Evolutionary conservation across 2,113 vertebrate genomes (phyloP), one percentile per base, ranked within the genome.

Genomic region (Centrocercus urophasianus): DNA sequence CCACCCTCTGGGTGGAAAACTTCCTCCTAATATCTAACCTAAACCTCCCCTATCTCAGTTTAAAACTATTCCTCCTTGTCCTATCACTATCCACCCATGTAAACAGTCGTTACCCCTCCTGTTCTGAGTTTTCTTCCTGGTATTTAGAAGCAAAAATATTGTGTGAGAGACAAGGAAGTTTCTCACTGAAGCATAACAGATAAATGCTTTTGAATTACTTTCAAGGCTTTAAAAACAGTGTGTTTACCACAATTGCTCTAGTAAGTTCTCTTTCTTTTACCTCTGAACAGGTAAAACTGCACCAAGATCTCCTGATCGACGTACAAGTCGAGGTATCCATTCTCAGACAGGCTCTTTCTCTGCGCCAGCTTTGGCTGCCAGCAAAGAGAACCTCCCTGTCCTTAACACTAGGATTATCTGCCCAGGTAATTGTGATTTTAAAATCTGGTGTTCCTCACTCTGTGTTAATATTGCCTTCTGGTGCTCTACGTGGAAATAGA

Each of bases 351-450:
- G 98, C 72, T 98, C 98, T 71, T 98, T 98, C 96, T 98, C 98
- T 96, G 98, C 98, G 89, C 97, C 98, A 36, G 95, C 98, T 30
- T 97, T 98, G 96, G 98, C 98, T 92, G 97, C 98, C 87, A 98
- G 98, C 98, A 99, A 99, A 94, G 99, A 99, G 94, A 99, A 99
- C 83, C 99, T 99, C 14, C 99, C 99, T 45, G 99, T 99, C 40
- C 98, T 99, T 95, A 99, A 99, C 97, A 99, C 99, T 1, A 98
- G 99, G 91, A 99, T 99, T 96, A 99, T 99, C 95, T 99, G 99
- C 93, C 99, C 99, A 74, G 99, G 99, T 99, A 98, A 91, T 64
- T 40, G 48, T 10, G 30, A 67, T 65, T 80, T 54, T 69, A 18
- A 90, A 83, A 69, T 71, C 45, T 30, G 3, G 11, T 57, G 13